Conservation (phyloP, 2,113 vertebrate genomes). For the Oceanites oceanicus region DNA sequence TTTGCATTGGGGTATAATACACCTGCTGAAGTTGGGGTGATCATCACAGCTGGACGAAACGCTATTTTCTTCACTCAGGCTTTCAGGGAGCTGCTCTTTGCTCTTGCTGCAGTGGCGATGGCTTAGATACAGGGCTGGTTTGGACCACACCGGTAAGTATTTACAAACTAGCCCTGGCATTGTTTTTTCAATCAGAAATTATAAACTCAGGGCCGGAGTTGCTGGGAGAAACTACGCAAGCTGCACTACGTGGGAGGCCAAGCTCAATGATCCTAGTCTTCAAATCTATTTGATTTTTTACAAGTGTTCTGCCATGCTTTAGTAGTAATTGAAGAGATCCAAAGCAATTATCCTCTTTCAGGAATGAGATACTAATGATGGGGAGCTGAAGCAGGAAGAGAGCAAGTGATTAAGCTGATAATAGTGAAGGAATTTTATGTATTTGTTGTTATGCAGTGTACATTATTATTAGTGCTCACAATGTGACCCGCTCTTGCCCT, state of each 20-base stretch:
- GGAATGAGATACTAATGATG: slow-evolving; percentile 4
- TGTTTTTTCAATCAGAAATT: neutral
- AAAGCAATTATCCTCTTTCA: slow-evolving; percentile 41
- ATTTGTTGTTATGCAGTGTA: neutral
- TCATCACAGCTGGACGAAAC: neutral
- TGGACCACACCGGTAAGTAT: neutral
- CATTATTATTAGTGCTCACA: neutral
- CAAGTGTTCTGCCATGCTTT: neutral
- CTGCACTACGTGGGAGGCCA: neutral
- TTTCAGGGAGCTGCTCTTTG: neutral
- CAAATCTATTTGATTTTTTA: neutral
- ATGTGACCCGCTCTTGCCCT: neutral
- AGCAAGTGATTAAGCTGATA: slow-evolving; percentile 2
- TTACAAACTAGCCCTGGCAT: neutral
- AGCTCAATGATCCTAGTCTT: neutral
- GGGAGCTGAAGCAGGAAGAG: neutral
- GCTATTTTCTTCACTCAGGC: neutral
- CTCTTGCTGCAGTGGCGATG: neutral
- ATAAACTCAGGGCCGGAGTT: neutral
- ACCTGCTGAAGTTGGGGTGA: neutral
- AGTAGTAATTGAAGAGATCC: slow-evolving; percentile 30
- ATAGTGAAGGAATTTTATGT: neutral
- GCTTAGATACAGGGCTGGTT: neutral
- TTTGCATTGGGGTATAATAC: neutral
- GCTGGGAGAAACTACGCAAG: neutral